Evolutionary conservation across 2,888 invertebrate genomes (phyloP), one percentile per base, ranked within the genome.

Genomic region (Anthophora plumipes): DNA sequence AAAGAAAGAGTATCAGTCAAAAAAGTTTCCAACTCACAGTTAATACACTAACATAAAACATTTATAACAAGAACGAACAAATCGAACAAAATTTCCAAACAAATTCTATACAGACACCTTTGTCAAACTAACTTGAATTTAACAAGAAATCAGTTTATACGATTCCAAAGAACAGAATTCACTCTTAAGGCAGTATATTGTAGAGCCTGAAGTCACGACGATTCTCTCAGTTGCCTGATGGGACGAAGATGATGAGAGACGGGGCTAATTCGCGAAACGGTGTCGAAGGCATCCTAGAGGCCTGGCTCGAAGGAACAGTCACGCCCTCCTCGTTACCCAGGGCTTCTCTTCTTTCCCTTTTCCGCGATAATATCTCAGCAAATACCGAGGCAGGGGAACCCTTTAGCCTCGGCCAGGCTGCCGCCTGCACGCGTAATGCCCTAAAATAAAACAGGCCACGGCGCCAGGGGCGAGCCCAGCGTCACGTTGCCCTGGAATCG

Each of bases 371-470:
- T 89, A 90, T 90, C 90, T 90, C 82, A 87, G 86, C 90, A 90
- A 90, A 90, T 89, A 90, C 84, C 88, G 84, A 84, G 64, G 55
- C 67, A 74, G 74, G 67, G 72, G 85, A 89, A 84, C 85, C 87
- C 90, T 90, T 90, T 90, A 85, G 89, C 80, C 67, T 83, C 81
- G 85, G 68, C 73, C 77, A 79, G 82, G 85, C 86, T 84, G 86
- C 87, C 84, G 86, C 87, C 86, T 87, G 86, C 84, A 64, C 85
- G 85, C 89, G 89, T 89, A 90, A 89, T 90, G 89, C 90, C 90
- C 88, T 88, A 89, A 90, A 90, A 90, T 90, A 89, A 89, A 90
- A 90, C 90, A 87, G 89, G 80, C 84, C 79, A 85, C 88, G 85
- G 88, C 86, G 89, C 89, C 88, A 84, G 74, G 81, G 87, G 89